A percentile compares a stretch with the other conserved stretches of the same genome.
Evolutionary conservation across 1,140 invertebrate species (phyloP).

Genomic region (Aradophagus sp.): DNA sequence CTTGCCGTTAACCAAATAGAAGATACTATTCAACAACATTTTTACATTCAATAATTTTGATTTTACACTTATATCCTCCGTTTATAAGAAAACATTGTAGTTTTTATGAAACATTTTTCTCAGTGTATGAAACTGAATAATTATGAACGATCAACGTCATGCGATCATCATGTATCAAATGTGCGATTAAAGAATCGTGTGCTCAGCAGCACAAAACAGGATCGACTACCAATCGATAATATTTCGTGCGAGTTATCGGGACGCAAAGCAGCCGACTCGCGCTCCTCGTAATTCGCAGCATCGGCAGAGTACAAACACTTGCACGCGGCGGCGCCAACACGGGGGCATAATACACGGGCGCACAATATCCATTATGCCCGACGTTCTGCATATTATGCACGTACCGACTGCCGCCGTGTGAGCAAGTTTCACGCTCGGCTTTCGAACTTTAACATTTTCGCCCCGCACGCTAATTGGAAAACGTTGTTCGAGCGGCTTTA

Average conservation of each 20-base stretch:
- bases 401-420: slow-evolving; percentile 4
- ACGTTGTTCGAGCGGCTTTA: slow-evolving; percentile 5
- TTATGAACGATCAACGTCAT: too few species aligned
- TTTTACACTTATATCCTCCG: too few species aligned
- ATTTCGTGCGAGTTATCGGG: slow-evolving; percentile 45
- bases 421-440: slow-evolving; percentile 18
- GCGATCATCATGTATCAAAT: neutral
- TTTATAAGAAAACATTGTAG: too few species aligned
- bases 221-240: slow-evolving; percentile 33
- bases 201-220: neutral
- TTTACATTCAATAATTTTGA: too few species aligned
- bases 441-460: slow-evolving; percentile 40
- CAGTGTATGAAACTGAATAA: too few species aligned
- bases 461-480: slow-evolving; percentile 36
- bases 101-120: too few species aligned
- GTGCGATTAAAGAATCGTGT: neutral
- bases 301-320: slow-evolving; percentile 24
- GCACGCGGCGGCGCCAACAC: slow-evolving; percentile 23
- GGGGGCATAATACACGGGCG: too few species aligned
- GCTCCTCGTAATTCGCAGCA: slow-evolving; percentile 32
- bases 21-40: too few species aligned
- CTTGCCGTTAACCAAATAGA: too few species aligned
- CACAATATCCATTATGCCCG: slow-evolving; percentile 13
- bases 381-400: slow-evolving; percentile 29
- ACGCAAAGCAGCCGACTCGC: slow-evolving; percentile 26